Base-by-base conservation (phyloP, 1,140 invertebrate genomes). In the Cydia amplana region DNA sequence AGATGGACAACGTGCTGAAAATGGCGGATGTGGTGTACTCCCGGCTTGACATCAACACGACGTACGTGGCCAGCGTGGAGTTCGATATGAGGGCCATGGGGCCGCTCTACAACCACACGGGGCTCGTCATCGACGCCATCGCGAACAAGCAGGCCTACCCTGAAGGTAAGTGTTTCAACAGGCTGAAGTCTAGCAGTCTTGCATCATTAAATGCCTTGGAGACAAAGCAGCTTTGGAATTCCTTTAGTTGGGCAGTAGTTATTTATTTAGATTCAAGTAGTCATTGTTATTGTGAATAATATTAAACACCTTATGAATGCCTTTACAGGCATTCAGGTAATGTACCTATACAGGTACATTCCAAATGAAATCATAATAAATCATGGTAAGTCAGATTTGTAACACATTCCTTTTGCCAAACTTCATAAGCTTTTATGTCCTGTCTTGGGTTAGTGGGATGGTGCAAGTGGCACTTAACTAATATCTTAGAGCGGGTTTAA, bases 21-120 rank as follows among this genome's bases (percentile, higher is more conserved):
- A 85, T 82, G 78, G 83, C 85, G n/a, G 82, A 80, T n/a, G 87
- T 92, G 75, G 83, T 85, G 63, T 93, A 93, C 85, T 90, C 91
- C 72, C 79, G 80, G 80, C 89, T 91, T 3, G 75, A 85, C n/a
- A 84, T 91, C 76, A 93, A 93, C 82, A 84, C 85, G 43, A 91
- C 93, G n/a, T 95, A 95, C 87, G 87, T 93, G 75, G 94, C 95
- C 14, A 91, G 88, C 65, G 93, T 94, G 25, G 93, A 93, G 75
- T 95, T 95, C 88, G 94, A 95, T 81, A 93, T 95, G 78, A 93
- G 93, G 80, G 95, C 95, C 55, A 96, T 96, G 95, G 94, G 94
- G 49, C 94, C 95, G 81, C 93, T 96, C 18, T 96, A 96, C 93
- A 95, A 95, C 83, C 93, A 95, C 40, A 95, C 95, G 40, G 94